phyloP scores from a whole-genome alignment of 1,140 invertebrate species.

The Brachionus plicatilis region DNA sequence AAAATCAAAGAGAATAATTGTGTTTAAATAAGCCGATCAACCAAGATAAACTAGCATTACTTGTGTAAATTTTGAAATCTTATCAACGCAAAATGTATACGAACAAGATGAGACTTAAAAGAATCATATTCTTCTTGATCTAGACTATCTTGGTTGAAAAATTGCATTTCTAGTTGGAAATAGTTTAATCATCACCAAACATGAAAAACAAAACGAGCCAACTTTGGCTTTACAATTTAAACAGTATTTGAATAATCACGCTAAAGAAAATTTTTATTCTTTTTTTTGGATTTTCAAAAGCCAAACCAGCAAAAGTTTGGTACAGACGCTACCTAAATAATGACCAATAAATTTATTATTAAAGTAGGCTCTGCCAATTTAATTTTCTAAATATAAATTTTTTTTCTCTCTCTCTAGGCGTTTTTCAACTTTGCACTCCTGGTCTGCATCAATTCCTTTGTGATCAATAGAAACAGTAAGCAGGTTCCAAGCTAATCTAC shows the following conservation, averaged over 20 bases:
- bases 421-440: neutral
- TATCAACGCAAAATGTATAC: neutral
- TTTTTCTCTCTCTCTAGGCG: neutral
- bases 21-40: neutral
- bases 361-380: neutral
- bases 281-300: neutral
- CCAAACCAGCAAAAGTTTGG: neutral
- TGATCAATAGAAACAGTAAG: constrained; percentile 35
- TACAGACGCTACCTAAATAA: neutral
- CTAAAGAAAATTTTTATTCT: constrained; percentile 6
- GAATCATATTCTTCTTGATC: neutral
- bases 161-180: neutral
- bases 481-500: neutral
- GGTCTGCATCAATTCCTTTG: neutral
- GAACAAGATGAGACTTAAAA: neutral
- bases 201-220: neutral
- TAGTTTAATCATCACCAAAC: neutral
- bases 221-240: constrained; percentile 5
- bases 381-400: neutral
- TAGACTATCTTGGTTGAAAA: neutral
- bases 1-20: neutral
- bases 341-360: neutral
- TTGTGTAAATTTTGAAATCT: neutral
- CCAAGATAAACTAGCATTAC: neutral
- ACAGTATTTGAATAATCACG: constrained; percentile 4